A percentile compares a stretch with the other conserved stretches of the same genome.
Evolutionary conservation across 2,888 invertebrate genomes (phyloP).

Genomic region (Eulithis prunata): DNA sequence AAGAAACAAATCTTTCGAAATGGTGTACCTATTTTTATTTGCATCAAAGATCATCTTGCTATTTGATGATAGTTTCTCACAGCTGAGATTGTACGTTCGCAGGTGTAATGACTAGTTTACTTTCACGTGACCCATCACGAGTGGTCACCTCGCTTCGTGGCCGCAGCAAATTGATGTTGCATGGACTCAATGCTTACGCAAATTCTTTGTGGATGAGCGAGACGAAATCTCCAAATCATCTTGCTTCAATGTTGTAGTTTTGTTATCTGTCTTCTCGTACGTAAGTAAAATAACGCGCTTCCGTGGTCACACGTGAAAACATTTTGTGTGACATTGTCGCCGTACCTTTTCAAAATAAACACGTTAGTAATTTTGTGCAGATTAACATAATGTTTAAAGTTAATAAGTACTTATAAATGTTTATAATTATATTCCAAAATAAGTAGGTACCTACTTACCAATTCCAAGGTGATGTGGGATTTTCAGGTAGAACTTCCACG

Average conservation of each 20-base stretch:
- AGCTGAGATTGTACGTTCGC: conserved; percentile 9
- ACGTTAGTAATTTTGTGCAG: no score
- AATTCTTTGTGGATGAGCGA: conserved; percentile 29
- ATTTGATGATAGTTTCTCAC: conserved; percentile 1
- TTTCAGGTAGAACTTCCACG: conserved; percentile 18
- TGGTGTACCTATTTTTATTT: neutral
- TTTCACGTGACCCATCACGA: conserved; percentile 77
- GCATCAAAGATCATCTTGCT: neutral
- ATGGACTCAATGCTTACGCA: conserved; percentile 41
- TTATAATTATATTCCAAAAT: no score
- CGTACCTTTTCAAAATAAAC: no score
- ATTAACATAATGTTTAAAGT: no score
- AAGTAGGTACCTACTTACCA: no score
- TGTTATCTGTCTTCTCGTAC: neutral
- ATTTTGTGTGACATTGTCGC: no score
- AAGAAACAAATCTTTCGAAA: neutral
- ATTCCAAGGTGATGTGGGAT: neutral
- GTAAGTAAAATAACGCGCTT: no score
- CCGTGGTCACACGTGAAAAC: no score
- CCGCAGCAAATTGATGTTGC: conserved; percentile 48
- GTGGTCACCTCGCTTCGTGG: conserved; percentile 50
- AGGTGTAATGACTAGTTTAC: conserved; percentile 46
- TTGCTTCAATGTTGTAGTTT: conserved; percentile 12
- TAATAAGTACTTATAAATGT: no score
- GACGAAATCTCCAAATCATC: conserved; percentile 28